Conservation (phyloP, 2,113 vertebrate genomes). For the Planiliza haematocheilus region DNA sequence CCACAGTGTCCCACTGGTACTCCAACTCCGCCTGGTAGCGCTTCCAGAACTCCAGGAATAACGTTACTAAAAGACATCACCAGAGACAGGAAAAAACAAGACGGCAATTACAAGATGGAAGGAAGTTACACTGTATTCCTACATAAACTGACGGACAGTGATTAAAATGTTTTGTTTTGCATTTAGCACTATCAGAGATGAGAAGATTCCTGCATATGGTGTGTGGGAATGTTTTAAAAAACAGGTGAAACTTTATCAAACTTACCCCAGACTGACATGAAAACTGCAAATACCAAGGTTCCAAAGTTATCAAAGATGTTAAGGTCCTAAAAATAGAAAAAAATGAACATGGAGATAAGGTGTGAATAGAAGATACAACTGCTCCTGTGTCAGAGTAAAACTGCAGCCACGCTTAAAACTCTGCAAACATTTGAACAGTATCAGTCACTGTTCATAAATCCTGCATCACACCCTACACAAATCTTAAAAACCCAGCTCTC, state of each 20-base stretch:
- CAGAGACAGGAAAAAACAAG: constrained; percentile 20
- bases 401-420: neutral
- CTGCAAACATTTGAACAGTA: neutral
- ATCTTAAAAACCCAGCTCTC: too few species aligned
- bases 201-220: too few species aligned
- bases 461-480: too few species aligned
- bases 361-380: constrained; percentile 6
- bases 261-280: constrained; percentile 97
- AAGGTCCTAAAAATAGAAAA: constrained; percentile 85
- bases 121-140: neutral
- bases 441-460: too few species aligned
- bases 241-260: neutral
- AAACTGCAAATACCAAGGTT: constrained; percentile 93
- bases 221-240: neutral
- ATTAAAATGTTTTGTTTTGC: neutral
- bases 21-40: constrained; percentile 92
- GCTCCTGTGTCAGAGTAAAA: neutral
- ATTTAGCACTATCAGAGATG: neutral
- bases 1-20: constrained; percentile 94
- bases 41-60: constrained; percentile 97
- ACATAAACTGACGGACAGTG: neutral
- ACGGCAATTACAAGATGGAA: neutral
- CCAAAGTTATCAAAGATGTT: constrained; percentile 96
- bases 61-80: constrained; percentile 83
- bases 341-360: neutral